Evolutionary conservation across 2,113 vertebrate genomes (phyloP).

Genomic region (Nyctibius bracteatus): DNA sequence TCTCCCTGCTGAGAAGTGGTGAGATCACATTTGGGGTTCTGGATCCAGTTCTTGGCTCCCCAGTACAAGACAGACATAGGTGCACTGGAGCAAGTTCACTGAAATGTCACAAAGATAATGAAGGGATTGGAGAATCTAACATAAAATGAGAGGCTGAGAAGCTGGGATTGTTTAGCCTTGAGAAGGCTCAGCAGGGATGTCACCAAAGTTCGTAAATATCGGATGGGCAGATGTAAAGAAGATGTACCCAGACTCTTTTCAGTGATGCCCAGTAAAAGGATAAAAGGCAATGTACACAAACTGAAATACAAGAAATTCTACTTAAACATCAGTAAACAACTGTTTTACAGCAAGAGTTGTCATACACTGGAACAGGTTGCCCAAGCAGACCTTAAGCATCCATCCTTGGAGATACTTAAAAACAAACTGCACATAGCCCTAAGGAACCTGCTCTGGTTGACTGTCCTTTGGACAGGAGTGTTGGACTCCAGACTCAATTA

Average conservation of each 20-base stretch:
- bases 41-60: not conserved
- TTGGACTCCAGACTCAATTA: not conserved
- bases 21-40: not conserved
- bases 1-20: not conserved
- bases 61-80: not conserved
- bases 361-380: not conserved
- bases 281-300: not conserved
- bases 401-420: not conserved
- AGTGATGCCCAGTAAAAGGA: not conserved
- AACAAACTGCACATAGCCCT: not conserved
- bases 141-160: not conserved
- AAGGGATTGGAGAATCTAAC: not conserved
- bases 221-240: not conserved
- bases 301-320: not conserved
- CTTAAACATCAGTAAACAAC: not conserved
- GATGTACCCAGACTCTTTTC: not conserved
- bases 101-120: not conserved
- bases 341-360: not conserved
- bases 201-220: not conserved
- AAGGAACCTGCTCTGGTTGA: not conserved
- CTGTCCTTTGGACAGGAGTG: not conserved
- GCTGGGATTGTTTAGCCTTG: not conserved
- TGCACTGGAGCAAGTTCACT: rapidly evolving
- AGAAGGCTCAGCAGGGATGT: not conserved
- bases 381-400: not conserved